Base-by-base conservation (phyloP, 2,797 vertebrate species). In the Anas bernieri region DNA sequence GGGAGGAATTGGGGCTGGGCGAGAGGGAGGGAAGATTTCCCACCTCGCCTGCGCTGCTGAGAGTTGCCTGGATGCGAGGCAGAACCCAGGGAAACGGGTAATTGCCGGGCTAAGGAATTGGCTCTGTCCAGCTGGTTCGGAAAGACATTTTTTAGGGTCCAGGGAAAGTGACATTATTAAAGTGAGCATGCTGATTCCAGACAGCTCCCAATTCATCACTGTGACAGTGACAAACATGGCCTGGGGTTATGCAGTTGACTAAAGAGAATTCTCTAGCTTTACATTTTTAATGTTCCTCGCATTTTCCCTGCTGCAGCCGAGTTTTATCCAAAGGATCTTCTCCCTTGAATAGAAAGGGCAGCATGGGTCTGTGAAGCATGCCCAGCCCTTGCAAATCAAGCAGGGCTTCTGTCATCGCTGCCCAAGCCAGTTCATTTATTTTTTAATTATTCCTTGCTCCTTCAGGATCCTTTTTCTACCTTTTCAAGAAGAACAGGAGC, bases 211-310 rank as follows among this genome's bases (percentile, higher is more conserved):
- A 67, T 88, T 89, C 91, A 96, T 90, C 94, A 88, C 93, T 2
- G 83, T 73, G 91, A 86, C 77, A 88, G 86, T 92, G 66, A 59
- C 92, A 92, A 92, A 96, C 86, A 63, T 22, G 50, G 96, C 95
- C 96, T 23, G 83, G 83, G 97, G 93, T 94, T 35, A 86, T 50
- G 93, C 96, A 23, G 59, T 81, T 77, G 83, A 74, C 96, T 94
- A 7, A 86, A 94, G 96, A 96, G 96, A 96, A 96, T 96, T 95
- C 95, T 96, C 92, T 76, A 54, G 95, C 94, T 97, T 96, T 95
- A 94, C 96, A 95, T 97, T 95, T 96, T 95, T 96, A 97, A 96
- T 96, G 94, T 88, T 94, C 84, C 59, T 86, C 54, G 11, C 86
- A 11, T 95, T 96, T 93, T 91, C 92, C 74, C 85, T 73, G 79